Percentiles rank a stretch among this genome's conserved stretches.
These are phyloP conservation scores for Hirundo rustica DNA, from an alignment of 2,797 vertebrate species.

Conservation along the genomic window DNA sequence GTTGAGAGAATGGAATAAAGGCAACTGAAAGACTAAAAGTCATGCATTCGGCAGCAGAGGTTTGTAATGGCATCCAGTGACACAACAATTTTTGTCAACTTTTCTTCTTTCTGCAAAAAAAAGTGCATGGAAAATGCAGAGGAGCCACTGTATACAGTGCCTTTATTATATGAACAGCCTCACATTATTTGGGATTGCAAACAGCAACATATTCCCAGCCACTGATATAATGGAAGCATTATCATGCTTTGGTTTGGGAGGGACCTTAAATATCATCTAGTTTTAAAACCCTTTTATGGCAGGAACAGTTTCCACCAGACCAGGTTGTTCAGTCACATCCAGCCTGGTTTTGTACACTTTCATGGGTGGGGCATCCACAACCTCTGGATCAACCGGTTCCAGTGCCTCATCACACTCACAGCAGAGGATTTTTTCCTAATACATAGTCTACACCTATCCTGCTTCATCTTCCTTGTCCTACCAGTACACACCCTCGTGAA, in stretches of 20 bases:
- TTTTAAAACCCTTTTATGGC: background rate
- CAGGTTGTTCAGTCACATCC: background rate
- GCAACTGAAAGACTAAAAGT: background rate
- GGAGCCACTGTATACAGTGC: background rate
- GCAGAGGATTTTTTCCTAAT: background rate
- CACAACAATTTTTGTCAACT: background rate
- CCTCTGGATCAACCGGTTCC: background rate
- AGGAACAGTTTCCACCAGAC: background rate
- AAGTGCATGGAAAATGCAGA: background rate
- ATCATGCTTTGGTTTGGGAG: background rate
- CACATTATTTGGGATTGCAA: background rate
- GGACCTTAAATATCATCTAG: background rate
- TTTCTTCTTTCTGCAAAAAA: background rate
- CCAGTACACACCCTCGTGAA: background rate
- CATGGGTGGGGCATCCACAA: background rate
- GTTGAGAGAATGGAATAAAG: background rate
- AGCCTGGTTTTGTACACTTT: background rate
- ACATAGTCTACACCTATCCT: too few species aligned
- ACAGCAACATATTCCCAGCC: background rate
- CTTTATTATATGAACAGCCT: background rate
- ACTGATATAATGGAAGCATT: background rate
- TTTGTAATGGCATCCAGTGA: background rate
- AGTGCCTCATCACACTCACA: background rate
- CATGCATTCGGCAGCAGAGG: background rate
- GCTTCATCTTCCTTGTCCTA: background rate